These are phyloP conservation scores for Nebria salina DNA, from an alignment of 2,888 invertebrate genomes.

Conservation along the genomic window DNA sequence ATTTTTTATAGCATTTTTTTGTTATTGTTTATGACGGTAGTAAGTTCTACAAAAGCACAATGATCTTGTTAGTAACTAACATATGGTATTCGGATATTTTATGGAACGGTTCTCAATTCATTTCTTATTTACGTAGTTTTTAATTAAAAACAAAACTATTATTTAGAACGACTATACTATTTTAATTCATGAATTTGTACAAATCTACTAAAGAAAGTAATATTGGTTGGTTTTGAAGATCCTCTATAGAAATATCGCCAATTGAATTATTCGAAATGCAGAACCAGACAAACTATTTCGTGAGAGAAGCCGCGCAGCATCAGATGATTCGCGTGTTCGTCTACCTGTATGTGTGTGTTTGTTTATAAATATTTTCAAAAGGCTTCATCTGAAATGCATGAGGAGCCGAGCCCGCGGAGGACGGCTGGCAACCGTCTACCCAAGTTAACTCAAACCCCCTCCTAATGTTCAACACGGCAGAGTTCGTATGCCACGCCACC, in stretches of 20 bases:
- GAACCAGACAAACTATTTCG: not conserved
- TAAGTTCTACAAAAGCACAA: not conserved
- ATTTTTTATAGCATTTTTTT: not conserved
- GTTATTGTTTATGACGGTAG: not conserved
- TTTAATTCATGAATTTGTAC: too few species aligned
- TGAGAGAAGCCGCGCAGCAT: not conserved
- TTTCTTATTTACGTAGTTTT: not conserved
- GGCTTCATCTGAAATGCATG: slow-evolving; percentile 58
- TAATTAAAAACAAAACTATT: not conserved
- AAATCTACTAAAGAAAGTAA: not conserved
- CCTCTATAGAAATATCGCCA: not conserved
- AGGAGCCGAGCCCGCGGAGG: slow-evolving; percentile 47
- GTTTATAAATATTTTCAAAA: slow-evolving; percentile 56
- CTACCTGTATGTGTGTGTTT: slow-evolving; percentile 54
- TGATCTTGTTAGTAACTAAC: slow-evolving; percentile 1
- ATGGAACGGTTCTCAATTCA: not conserved
- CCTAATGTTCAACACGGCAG: slow-evolving; percentile 41
- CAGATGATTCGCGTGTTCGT: slow-evolving; percentile 4
- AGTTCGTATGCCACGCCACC: slow-evolving; percentile 48
- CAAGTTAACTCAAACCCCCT: slow-evolving; percentile 49
- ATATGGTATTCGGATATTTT: not conserved
- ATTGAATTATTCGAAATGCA: not conserved
- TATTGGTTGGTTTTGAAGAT: not conserved
- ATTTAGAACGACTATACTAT: too few species aligned
- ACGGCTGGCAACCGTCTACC: slow-evolving; percentile 7